Base-by-base conservation (phyloP, 2,797 vertebrate species). In the Danio albolineatus region DNA sequence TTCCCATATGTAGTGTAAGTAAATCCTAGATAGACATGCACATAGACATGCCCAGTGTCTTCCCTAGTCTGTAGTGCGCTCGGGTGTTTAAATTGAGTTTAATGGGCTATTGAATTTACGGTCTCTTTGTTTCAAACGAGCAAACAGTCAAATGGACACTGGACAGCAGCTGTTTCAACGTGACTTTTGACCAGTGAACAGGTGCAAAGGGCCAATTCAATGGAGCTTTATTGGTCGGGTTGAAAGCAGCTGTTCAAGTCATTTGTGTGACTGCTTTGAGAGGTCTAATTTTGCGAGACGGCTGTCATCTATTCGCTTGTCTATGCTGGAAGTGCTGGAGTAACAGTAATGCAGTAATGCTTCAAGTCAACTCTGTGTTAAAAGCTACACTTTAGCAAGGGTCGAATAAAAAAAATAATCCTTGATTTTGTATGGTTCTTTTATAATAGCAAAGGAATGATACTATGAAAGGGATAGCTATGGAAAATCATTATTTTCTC, bases 1-100 rank as follows among this genome's bases (percentile, higher is more conserved):
- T 99, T 91, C 97, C 97, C 91, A 95, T 98, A 94, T 95, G 90
- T 90, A 96, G 94, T 92, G 97, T 99, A 98, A 99, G 97, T 99
- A 96, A 28, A 95, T 83, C 84, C 61, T 84, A 83, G 64, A 36
- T 53, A 76, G 62, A 28, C 46, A 17, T 59, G 28, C 7, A 70
- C 44, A 21, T 8, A 85, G 83, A 75, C 78, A 83, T 84, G 79
- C 82, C 78, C 69, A 85, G 77, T 9, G 74, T 38, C 53, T 73
- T 73, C 61, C 56, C 39, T 72, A 48, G 9, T 59, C 19, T n/a
- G 5, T 39, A 61, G n/a, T 48, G 28, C 1, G 10, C 41, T 10
- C 21, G 2, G 0, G 46, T 9, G 21, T 53, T 74, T 13, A 6
- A 59, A 28, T 28, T 28, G 71, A 48, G 43, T 51, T 75, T 41